These are phyloP conservation scores for Exocentrus adspersus DNA, from an alignment of 2,888 invertebrate genomes.

Conservation along the genomic window DNA sequence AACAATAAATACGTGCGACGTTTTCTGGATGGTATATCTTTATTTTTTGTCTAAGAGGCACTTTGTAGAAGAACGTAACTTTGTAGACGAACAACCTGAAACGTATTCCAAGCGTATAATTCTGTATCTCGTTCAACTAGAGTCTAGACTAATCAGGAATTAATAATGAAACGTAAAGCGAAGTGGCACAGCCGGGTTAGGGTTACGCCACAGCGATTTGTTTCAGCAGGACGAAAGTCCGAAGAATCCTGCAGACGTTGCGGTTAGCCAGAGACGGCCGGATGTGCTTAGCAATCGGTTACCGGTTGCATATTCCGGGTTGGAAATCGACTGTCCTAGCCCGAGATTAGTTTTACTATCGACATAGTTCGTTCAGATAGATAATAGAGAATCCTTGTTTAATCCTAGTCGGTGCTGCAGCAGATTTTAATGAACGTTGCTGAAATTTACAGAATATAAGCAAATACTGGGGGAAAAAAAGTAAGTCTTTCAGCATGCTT, in stretches of 20 bases:
- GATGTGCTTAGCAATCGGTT: slow-evolving; percentile 18
- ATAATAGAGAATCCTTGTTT: no score
- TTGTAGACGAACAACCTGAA: no score
- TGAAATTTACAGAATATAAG: no score
- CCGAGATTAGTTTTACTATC: no score
- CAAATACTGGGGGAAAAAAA: no score
- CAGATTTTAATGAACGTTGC: no score
- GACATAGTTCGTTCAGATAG: no score
- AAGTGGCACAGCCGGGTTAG: slow-evolving; percentile 10
- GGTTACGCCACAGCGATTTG: not conserved
- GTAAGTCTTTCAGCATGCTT: no score
- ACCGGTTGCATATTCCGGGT: slow-evolving; percentile 16
- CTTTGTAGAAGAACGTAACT: not conserved
- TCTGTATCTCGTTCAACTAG: not conserved
- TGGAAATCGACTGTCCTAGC: not conserved
- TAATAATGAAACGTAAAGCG: slow-evolving; percentile 15
- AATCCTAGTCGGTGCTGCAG: no score
- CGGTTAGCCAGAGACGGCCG: slow-evolving; percentile 19
- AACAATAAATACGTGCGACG: not conserved
- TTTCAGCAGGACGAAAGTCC: not conserved
- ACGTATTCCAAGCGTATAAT: not conserved
- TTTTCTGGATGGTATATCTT: no score
- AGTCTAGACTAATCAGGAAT: slow-evolving; percentile 21
- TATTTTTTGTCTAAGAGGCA: not conserved
- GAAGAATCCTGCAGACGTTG: slow-evolving; percentile 19